Evolutionary conservation across 2,888 invertebrate genomes (phyloP), one percentile per base, ranked within the genome.

Genomic region (Heptascelio sp.): DNA sequence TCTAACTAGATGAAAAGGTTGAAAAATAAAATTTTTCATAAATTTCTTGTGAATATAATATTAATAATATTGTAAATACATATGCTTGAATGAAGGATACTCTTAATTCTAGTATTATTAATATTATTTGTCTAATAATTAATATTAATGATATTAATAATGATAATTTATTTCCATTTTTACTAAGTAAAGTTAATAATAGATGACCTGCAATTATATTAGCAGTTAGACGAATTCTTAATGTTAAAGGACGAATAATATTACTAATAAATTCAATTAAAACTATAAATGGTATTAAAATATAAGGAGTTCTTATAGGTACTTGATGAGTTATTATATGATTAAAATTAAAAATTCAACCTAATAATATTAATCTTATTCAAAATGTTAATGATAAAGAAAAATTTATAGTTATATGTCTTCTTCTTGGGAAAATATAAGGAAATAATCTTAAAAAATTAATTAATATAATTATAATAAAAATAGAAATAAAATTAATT

Each of bases 121-220:
- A 83, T 86, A 94, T 62, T 86, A 94, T 92, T 94, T 95, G 95
- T 59, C 94, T 90, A 40, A 94, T 8, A 53, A 86, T 70, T 62
- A 86, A 19, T 26, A 77, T 70, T 62, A 91, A 72, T 87, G 46
- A 43, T 13, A 73, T 30, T 8, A 77, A 8, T 26, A 93, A 87
- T 85, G 93, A 88, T 84, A 92, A 91, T 72, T 65, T 86, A 92
- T 86, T 80, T 49, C 93, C 94, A 2, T 93, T 94, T 85, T 94
- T 93, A 79, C 95, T 94, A 89, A 96, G 89, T 87, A 97, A 87
- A 1, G 95, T 96, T 94, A 97, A 92, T 90, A 97, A 87, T 92
- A 97, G 90, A 91, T 97, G 96, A 0, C 96, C 96, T 0, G 97
- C 96, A 94, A 96, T 96, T 95, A 97, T 96, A 94, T 97, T 97